These are phyloP conservation scores for Ptychodera flava DNA, from an alignment of 35 echinoderm and acorn worm genomes.

Conservation along the genomic window DNA sequence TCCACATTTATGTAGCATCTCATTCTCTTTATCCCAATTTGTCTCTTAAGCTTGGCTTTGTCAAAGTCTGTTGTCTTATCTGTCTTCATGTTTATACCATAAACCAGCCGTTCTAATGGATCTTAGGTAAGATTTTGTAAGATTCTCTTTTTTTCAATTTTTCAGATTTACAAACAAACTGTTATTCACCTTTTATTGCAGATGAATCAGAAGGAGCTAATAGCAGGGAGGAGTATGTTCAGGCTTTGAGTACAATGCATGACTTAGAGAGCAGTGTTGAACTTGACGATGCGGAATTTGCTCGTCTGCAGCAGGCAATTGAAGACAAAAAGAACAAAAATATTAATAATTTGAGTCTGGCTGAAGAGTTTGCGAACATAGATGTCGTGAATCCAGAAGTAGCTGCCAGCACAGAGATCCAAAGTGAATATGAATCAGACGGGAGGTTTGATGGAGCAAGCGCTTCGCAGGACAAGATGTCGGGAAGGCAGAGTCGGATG, in stretches of 20 bases:
- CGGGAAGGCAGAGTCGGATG: background rate
- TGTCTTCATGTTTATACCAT: no score
- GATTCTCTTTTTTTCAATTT: slow-evolving; percentile 8
- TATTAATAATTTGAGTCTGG: slow-evolving; percentile 76
- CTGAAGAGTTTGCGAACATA: slow-evolving; percentile 88
- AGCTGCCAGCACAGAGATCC: slow-evolving; percentile 23
- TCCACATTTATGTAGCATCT: no score
- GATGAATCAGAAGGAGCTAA: slow-evolving; percentile 9
- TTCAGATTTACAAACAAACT: slow-evolving; percentile 9
- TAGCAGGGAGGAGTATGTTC: no score
- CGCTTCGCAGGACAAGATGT: background rate
- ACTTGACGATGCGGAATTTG: slow-evolving; percentile 42
- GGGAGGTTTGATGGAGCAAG: slow-evolving; percentile 23
- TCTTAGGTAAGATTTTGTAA: no score
- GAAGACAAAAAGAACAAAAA: slow-evolving; percentile 31
- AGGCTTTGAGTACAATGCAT: slow-evolving; percentile 49
- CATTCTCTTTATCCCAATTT: no score
- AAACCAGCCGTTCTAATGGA: no score
- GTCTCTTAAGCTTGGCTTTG: no score
- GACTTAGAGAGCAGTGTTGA: slow-evolving; percentile 89
- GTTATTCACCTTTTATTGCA: slow-evolving; percentile 16
- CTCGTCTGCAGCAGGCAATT: slow-evolving; percentile 23
- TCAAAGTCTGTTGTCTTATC: no score
- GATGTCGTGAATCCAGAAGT: slow-evolving; percentile 29
- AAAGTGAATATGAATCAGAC: slow-evolving; percentile 36